A percentile compares a stretch with the other conserved stretches of the same genome.
Evolutionary conservation across 1,140 invertebrate genomes (phyloP).

Genomic region (Archivesica marissinica): DNA sequence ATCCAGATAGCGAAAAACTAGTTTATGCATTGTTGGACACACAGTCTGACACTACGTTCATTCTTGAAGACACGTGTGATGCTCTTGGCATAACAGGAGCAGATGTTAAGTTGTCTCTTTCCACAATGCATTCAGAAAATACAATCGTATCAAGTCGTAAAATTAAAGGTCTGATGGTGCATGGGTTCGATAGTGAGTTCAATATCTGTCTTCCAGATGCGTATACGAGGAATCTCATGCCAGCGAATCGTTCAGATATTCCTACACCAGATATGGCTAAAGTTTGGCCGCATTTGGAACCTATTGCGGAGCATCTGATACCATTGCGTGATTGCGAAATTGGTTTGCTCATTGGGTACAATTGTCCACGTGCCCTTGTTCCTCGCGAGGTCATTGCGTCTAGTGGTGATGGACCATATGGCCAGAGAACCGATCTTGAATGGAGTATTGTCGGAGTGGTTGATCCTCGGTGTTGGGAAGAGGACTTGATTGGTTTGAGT

Average conservation of each 20-base stretch:
- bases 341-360: not conserved
- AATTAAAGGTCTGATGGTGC: slow-evolving; percentile 31
- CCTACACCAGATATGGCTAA: slow-evolving; percentile 34
- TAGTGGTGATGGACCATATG: slow-evolving; percentile 9
- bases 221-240: slow-evolving; percentile 56
- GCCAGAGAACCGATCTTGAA: slow-evolving; percentile 11
- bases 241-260: slow-evolving; percentile 45
- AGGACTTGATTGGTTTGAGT: slow-evolving; percentile 2
- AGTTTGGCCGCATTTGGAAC: slow-evolving; percentile 42
- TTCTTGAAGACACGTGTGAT: not conserved
- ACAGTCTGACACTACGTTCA: slow-evolving; percentile 39
- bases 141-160: slow-evolving; percentile 11
- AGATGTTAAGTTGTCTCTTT: not conserved
- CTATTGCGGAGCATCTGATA: not conserved
- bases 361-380: not conserved
- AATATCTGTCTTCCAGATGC: slow-evolving; percentile 10
- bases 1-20: not conserved
- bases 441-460: not conserved
- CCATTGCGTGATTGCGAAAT: not conserved
- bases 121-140: slow-evolving; percentile 28
- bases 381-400: slow-evolving; percentile 2
- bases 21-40: slow-evolving; percentile 27
- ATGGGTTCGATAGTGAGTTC: not conserved
- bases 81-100: not conserved
- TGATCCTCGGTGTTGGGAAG: not conserved